Base-by-base conservation (phyloP, 2,113 vertebrate genomes). In the Pterocles burchelli region DNA sequence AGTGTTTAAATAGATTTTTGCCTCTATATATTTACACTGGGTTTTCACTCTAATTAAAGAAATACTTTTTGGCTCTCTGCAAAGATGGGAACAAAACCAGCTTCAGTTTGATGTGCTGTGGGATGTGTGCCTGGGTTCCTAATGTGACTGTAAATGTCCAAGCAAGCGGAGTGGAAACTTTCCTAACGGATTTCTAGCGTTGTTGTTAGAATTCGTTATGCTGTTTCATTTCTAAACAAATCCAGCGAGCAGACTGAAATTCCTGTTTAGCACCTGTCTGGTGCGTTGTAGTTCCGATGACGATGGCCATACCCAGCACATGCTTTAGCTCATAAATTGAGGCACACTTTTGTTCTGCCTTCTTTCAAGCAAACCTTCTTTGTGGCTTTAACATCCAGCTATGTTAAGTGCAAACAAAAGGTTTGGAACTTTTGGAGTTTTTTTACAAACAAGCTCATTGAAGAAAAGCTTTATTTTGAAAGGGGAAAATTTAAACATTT, bases 241-340 rank as follows among this genome's bases (percentile, higher is more conserved):
- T 52, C 17, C 88, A 28, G 68, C 46, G 11, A 90, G 62, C 72
- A 80, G 94, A 5, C 79, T 80, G 88, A 55, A 65, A 3, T 90
- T 88, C 72, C 79, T 95, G 83, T 49, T 48, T 11, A 95, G 92
- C 94, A 92, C 94, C 92, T 97, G 88, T 36, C 88, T n/a, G 36
- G 11, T n/a, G 83, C 94, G 31, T 94, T 92, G 88, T 90, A 48
- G 78, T 58, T 11, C 1, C 6, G 0, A 4, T 51, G 94, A 28
- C 9, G 31, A 68, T 11, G 62, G 83, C 62, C 26, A 0, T 15
- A 1, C 75, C 7, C 49, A n/a, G 86, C 38, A 13, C 55, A 29
- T 15, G 59, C 76, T 62, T 72, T 17, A 10, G 71, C 46, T 79
- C 86, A 21, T 14, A 55, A 91, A 67, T 6, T 55, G 77, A 38